A percentile compares a stretch with the other conserved stretches of the same genome.
Conservation (phyloP, 2,888 invertebrate species). For the Xestia ashworthii region DNA sequence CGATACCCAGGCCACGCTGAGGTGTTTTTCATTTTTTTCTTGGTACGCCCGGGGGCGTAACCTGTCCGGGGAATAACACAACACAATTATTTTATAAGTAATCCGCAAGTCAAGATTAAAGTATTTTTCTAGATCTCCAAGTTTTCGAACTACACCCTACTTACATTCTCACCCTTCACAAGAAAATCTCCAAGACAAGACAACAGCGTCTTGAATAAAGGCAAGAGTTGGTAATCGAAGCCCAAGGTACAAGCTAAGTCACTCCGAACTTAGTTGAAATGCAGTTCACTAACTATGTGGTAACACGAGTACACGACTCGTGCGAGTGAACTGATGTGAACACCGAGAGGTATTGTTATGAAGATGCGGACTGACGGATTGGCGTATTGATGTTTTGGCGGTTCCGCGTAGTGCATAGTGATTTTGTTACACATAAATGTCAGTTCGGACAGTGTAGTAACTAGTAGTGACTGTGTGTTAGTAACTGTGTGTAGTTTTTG, state of each 20-base stretch:
- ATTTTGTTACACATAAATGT: neutral
- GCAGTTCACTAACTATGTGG: conserved; percentile 64
- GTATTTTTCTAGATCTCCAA: neutral
- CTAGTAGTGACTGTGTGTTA: neutral
- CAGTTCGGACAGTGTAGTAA: neutral
- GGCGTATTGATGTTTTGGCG: conserved; percentile 17
- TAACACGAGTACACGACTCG: conserved; percentile 36
- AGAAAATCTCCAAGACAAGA: conserved; percentile 24
- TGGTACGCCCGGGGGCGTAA: neutral
- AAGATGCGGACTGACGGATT: conserved; percentile 19
- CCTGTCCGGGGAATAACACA: neutral
- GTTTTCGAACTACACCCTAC: neutral
- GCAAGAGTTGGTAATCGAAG: conserved; percentile 34
- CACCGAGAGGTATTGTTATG: conserved; percentile 25
- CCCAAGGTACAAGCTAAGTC: conserved; percentile 38
- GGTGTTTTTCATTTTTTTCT: neutral
- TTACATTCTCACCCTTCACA: neutral
- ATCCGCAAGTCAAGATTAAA: neutral
- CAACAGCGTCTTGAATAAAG: conserved; percentile 19
- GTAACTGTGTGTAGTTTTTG: neutral
- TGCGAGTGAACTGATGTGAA: conserved; percentile 27
- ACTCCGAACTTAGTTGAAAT: conserved; percentile 45
- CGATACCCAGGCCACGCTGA: too few relatives aligned
- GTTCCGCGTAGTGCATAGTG: conserved; percentile 5
- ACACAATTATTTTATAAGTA: neutral